These are phyloP conservation scores for Cephus sareptanus DNA, from an alignment of 2,888 invertebrate species.

Conservation along the genomic window DNA sequence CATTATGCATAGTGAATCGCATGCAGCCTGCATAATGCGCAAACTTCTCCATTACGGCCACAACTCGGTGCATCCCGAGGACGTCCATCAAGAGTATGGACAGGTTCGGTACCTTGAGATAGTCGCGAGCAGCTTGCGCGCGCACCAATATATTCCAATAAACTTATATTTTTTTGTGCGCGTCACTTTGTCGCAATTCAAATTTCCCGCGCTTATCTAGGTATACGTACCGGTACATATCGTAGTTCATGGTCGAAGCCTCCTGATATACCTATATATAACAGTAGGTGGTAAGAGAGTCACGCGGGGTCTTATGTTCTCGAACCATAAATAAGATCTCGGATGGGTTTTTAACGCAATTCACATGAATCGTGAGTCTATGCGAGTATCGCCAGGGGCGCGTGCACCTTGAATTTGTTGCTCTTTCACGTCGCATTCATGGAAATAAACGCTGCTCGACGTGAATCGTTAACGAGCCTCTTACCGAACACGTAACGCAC, in stretches of 20 bases:
- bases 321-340: not conserved
- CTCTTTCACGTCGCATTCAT: conserved; percentile 8
- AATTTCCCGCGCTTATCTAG: not conserved
- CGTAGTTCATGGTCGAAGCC: not conserved
- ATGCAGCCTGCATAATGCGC: conserved; percentile 65
- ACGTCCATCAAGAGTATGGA: not conserved
- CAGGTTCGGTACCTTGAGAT: not conserved
- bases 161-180: not conserved
- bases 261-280: not conserved
- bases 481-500: not conserved
- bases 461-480: conserved; percentile 1
- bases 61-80: not conserved
- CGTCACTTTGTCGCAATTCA: not conserved
- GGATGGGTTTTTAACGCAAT: not conserved
- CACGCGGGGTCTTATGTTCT: not conserved
- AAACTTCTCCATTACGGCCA: conserved; percentile 61
- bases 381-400: conserved; percentile 1
- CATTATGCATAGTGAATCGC: conserved; percentile 65
- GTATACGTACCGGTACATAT: not conserved
- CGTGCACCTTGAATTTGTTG: conserved; percentile 7
- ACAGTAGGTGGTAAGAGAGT: not conserved
- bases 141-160: not conserved
- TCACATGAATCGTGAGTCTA: conserved; percentile 3
- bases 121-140: not conserved
- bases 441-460: conserved; percentile 2